Evolutionary conservation across 2,888 invertebrate genomes (phyloP), one percentile per base, ranked within the genome.

Genomic region (Hybos culiciformis): DNA sequence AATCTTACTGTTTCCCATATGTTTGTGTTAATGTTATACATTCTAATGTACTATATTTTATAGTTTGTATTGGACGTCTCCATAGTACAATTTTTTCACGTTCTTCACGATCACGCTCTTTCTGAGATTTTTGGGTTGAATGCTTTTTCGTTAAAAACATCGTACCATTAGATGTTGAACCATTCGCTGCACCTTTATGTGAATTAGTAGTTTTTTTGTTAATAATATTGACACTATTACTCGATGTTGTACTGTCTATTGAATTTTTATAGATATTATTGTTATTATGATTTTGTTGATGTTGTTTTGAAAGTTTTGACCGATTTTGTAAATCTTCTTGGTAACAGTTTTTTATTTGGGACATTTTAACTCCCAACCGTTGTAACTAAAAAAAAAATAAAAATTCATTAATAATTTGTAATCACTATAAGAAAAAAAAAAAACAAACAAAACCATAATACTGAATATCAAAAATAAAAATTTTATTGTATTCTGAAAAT

Each of bases 21-120:
- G 70, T 71, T 51, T 68, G 71, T 55, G 75, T 65, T 55, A 84
- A 70, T 57, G 77, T 71, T 46, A 74, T 66, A 50, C 81, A 68
- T 71, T 92, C 90, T 57, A 75, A 73, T 56, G 74, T 65, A 69
- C 83, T 87, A 69, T 85, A 91, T 60, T 83, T 79, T 46, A 85
- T 58, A 3, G 90, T 90, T 56, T 72, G 74, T 47, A 88, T 53
- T 8, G 92, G 91, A 55, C 76, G 74, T 58, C 80, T 75, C 87
- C 88, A 88, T 50, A 92, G 66, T 49, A 90, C 86, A 50, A 87
- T 59, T 49, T 67, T 56, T 66, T 77, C 65, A 55, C 77, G 64
- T 65, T 83, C 81, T 61, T 74, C 59, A 56, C 65, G 66, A 48
- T 73, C 72, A 47, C 62, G 64, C 49, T 71, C 68, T 49, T 61